Conservation (phyloP, 2,888 invertebrate genomes). For the Zaprionus lineosus region DNA sequence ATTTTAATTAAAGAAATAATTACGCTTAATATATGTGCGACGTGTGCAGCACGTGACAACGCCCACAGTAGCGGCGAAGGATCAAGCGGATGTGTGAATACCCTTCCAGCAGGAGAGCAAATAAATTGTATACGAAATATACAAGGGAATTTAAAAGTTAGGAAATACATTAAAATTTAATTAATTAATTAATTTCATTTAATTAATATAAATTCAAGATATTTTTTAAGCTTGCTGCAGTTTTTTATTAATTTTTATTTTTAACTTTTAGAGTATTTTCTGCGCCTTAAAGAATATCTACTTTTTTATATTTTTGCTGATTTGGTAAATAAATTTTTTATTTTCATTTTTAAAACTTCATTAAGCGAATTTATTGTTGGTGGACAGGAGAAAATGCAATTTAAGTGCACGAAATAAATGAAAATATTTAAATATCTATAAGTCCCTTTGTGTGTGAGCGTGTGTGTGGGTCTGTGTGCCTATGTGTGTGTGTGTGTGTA, state of each 20-base stretch:
- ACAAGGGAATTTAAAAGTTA: too few species aligned
- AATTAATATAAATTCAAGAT: too few species aligned
- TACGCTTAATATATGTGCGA: constrained; percentile 61
- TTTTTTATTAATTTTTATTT: too few species aligned
- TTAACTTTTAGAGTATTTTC: too few species aligned
- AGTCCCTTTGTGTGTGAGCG: not conserved
- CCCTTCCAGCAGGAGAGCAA: not conserved
- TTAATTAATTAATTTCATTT: too few species aligned
- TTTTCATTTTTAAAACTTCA: constrained; percentile 66
- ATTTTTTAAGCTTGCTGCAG: too few species aligned
- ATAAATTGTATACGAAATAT: not conserved
- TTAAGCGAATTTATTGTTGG: constrained; percentile 66
- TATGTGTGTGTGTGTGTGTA: constrained; percentile 15
- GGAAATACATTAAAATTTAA: too few species aligned
- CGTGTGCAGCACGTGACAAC: constrained; percentile 18
- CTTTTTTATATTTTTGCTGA: constrained; percentile 8
- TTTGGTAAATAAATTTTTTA: constrained; percentile 18
- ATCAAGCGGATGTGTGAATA: not conserved
- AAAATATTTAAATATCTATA: too few species aligned
- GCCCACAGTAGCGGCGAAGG: constrained; percentile 3
- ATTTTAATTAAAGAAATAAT: constrained; percentile 77
- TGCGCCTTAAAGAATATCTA: too few species aligned
- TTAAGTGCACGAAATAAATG: constrained; percentile 44
- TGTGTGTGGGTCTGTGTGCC: not conserved
- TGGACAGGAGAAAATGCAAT: constrained; percentile 48